These are phyloP conservation scores for Oriolus oriolus DNA, from an alignment of 2,113 vertebrate genomes.

Conservation along the genomic window DNA sequence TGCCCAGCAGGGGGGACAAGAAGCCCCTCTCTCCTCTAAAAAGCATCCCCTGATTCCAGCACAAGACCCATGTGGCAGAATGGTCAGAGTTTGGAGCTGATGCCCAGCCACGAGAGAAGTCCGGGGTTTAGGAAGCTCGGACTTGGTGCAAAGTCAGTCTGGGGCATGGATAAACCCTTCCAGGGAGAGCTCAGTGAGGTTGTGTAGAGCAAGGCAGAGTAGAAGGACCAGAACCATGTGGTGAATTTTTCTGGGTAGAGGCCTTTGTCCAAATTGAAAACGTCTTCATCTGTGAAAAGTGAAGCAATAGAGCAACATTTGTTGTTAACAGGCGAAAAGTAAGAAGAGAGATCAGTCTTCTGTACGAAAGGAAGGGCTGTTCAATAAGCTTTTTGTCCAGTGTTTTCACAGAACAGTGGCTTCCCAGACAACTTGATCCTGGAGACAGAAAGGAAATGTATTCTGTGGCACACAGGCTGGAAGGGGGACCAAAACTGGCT, in stretches of 20 bases:
- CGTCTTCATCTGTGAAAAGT: not conserved
- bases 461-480: not conserved
- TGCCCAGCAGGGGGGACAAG: not conserved
- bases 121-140: not conserved
- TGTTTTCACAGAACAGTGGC: not conserved
- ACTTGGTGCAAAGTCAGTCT: not conserved
- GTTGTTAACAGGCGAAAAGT: slow-evolving; percentile 21
- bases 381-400: slow-evolving; percentile 42
- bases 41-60: not conserved
- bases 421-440: not conserved
- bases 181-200: not conserved
- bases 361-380: not conserved
- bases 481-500: not conserved
- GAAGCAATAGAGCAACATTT: slow-evolving; percentile 22
- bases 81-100: not conserved
- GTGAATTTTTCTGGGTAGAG: not conserved
- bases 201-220: not conserved
- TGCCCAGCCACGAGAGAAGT: not conserved
- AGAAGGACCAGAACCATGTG: not conserved
- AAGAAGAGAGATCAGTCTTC: not conserved
- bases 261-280: not conserved
- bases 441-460: not conserved
- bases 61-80: not conserved
- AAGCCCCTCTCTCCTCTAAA: not conserved
- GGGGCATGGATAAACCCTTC: not conserved